Percentiles rank a stretch among this genome's conserved stretches.
Conservation (phyloP, 2,797 vertebrate genomes). For the Moxostoma hubbsi region DNA sequence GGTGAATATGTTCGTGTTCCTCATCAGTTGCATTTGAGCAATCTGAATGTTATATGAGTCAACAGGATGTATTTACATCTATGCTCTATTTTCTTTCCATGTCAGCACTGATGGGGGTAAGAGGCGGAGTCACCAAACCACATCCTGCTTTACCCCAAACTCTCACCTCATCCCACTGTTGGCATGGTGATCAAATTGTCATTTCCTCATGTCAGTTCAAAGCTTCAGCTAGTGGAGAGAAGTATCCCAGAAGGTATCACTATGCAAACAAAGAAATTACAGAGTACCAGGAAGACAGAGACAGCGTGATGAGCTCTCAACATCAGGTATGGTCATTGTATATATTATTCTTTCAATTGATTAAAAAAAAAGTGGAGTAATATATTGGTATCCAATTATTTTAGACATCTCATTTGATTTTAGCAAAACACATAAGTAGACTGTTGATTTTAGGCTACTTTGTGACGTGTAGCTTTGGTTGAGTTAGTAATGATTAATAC, state of each 20-base stretch:
- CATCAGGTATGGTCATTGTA: slow-evolving; percentile 47
- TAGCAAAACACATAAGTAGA: background rate
- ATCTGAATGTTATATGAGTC: slow-evolving; percentile 27
- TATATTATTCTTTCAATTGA: slow-evolving; percentile 16
- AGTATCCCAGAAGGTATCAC: slow-evolving; percentile 60
- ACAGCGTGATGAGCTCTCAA: slow-evolving; percentile 32
- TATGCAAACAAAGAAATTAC: slow-evolving; percentile 54
- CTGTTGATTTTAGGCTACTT: background rate
- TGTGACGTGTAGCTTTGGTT: background rate
- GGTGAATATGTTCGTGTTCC: background rate
- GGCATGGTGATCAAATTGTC: slow-evolving; percentile 53
- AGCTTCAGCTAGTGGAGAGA: slow-evolving; percentile 1
- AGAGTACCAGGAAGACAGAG: slow-evolving; percentile 50
- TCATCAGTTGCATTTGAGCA: background rate
- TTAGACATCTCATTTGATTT: background rate
- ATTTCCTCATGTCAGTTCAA: slow-evolving; percentile 38
- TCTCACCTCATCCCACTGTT: slow-evolving; percentile 20
- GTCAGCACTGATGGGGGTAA: slow-evolving; percentile 14
- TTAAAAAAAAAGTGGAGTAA: background rate
- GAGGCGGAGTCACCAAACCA: slow-evolving; percentile 51
- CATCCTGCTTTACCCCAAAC: slow-evolving; percentile 57
- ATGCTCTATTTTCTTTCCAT: slow-evolving; percentile 3
- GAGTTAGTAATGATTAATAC: background rate
- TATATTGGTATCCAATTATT: background rate
- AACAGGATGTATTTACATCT: slow-evolving; percentile 48